Base-by-base conservation (phyloP, 2,797 vertebrate genomes). In the Leptatherina wallacei region DNA sequence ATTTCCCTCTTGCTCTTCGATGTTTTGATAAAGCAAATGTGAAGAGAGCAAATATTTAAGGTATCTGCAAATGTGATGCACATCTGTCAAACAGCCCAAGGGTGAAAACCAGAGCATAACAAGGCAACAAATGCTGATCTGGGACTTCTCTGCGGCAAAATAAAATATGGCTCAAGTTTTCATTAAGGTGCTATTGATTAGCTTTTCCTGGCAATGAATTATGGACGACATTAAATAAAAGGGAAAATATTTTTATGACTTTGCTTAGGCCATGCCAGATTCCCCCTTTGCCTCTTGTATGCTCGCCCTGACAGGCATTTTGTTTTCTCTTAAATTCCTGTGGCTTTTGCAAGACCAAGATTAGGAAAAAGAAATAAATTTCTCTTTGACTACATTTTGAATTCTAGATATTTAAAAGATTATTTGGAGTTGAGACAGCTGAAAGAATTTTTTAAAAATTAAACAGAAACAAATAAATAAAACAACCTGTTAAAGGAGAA, bases 101-200 rank as follows among this genome's bases (percentile, higher is more conserved):
- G 94, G 92, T 92, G 90, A 93, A 94, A 92, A 91, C 89, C 92
- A 81, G 83, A 90, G 80, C 89, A 92, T 93, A 96, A 94, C 91
- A 92, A 95, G 94, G 94, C 95, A 88, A 93, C 95, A 94, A 96
- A 95, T 97, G 97, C 97, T 98, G 97, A 98, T 96, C 95, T 87
- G 92, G 96, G 93, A 95, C 95, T 97, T 97, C 96, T 93, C 93
- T 96, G 92, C 95, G 88, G 97, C 91, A 78, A 96, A 98, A 94
- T 99, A 98, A 99, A 99, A 98, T 98, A 99, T 96, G 96, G 96
- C 96, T 97, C 96, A 97, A 96, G 96, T 97, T 98, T 99, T 99
- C 98, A 98, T 98, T 98, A 98, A 95, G 95, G 95, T 96, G 97
- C 96, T 99, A 99, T 99, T 97, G 98, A 99, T 99, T 98, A 98